Conservation (phyloP, 2,113 vertebrate species). For the Galemys pyrenaicus region DNA sequence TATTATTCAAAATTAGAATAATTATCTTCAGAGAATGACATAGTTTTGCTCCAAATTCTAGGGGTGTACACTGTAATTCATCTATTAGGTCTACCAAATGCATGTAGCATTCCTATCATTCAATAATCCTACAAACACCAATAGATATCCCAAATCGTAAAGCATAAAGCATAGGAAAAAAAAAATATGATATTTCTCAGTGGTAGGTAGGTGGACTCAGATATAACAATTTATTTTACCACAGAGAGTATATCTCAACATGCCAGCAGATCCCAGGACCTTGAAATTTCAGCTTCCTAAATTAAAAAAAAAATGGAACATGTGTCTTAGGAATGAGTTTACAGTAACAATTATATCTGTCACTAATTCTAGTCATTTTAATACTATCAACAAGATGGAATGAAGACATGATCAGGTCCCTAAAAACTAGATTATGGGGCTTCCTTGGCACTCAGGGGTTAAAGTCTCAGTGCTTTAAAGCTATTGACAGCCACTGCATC, state of each 20-base stretch:
- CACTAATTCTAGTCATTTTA: neutral
- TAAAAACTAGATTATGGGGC: neutral
- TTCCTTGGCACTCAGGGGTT: no score
- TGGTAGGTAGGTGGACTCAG: neutral
- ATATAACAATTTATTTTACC: neutral
- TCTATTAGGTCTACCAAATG: neutral
- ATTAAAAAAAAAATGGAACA: no score
- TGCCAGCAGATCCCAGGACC: accelerated
- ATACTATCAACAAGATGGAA: neutral
- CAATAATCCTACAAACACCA: neutral
- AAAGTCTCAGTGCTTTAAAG: no score
- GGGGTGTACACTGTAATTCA: neutral
- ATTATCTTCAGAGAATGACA: neutral
- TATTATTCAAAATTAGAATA: neutral
- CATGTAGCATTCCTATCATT: neutral
- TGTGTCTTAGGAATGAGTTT: neutral
- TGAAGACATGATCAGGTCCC: neutral
- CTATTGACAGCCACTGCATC: no score
- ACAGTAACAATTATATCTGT: neutral
- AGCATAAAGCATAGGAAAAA: neutral
- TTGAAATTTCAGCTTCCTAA: neutral
- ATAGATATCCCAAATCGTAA: neutral
- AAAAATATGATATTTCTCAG: neutral
- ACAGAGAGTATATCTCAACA: neutral
- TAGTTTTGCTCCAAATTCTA: neutral